Evolutionary conservation across 2,888 invertebrate species (phyloP).

Genomic region (Orchestes rusci): DNA sequence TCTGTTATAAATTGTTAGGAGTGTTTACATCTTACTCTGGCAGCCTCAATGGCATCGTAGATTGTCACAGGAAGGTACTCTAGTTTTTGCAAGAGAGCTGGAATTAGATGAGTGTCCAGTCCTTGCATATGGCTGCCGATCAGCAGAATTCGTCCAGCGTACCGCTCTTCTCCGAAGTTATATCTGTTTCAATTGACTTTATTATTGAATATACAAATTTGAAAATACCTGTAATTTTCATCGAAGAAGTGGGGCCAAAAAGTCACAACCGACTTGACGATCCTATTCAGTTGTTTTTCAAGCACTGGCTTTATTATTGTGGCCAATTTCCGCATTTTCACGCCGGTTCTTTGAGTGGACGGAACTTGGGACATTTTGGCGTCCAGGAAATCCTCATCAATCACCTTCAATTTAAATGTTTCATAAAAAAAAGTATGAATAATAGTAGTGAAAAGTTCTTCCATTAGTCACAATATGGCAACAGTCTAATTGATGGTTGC

Average conservation of each 20-base stretch:
- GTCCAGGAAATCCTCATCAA: conserved; percentile 39
- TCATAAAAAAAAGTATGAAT: no score
- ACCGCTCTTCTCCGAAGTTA: conserved; percentile 35
- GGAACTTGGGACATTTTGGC: conserved; percentile 37
- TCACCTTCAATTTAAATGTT: conserved; percentile 36
- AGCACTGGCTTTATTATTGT: conserved; percentile 37
- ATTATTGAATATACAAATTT: no score
- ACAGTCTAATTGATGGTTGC: no score
- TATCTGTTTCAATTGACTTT: conserved; percentile 29
- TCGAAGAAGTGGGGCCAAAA: conserved; percentile 40
- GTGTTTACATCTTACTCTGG: conserved; percentile 21
- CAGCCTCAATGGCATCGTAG: conserved; percentile 36
- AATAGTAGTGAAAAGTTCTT: no score
- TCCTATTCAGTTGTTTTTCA: conserved; percentile 35
- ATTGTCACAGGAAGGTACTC: conserved; percentile 47
- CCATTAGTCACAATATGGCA: no score
- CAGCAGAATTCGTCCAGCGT: conserved; percentile 38
- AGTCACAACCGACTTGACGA: conserved; percentile 33
- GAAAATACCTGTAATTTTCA: conserved; percentile 32
- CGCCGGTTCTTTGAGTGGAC: conserved; percentile 34
- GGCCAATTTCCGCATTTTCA: conserved; percentile 35
- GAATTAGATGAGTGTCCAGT: conserved; percentile 55
- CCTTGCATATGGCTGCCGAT: conserved; percentile 42
- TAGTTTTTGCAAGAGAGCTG: conserved; percentile 52
- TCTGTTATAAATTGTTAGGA: background rate